These are phyloP conservation scores for Thysanoteuthis rhombus DNA, from an alignment of 2,888 invertebrate genomes.

Conservation along the genomic window DNA sequence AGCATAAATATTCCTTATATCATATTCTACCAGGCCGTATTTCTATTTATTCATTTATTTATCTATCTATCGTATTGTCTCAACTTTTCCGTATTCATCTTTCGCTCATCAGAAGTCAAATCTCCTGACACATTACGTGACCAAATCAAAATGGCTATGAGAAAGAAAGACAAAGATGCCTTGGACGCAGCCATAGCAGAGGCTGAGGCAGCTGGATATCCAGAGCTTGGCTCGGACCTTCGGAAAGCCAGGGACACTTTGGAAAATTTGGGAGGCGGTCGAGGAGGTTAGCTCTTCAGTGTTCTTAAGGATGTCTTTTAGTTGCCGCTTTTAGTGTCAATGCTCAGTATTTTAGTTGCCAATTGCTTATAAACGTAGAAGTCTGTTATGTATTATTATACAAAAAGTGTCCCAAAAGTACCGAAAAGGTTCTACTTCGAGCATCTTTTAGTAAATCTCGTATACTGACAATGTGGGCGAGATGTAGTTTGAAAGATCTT, in stretches of 20 bases:
- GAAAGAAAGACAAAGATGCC: not conserved
- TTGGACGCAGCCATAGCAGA: not conserved
- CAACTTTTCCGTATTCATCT: not conserved
- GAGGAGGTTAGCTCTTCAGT: not conserved
- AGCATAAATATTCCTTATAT: no score
- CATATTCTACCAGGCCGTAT: no score
- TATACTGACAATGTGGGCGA: no score
- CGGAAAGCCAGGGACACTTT: not conserved
- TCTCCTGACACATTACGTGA: not conserved
- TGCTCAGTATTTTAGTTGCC: not conserved
- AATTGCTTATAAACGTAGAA: not conserved
- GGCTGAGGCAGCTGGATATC: not conserved
- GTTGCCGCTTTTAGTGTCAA: not conserved
- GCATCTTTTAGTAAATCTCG: no score
- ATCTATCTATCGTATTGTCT: no score
- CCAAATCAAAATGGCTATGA: not conserved
- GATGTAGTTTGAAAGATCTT: no score
- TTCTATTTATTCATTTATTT: no score
- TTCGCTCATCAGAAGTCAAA: not conserved
- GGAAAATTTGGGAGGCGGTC: not conserved
- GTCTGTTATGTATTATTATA: not conserved
- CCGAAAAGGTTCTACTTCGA: not conserved
- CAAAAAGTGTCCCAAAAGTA: not conserved
- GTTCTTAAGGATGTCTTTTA: not conserved
- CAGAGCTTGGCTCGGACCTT: not conserved